These are phyloP conservation scores for Intellagama lesueurii DNA, from an alignment of 2,797 vertebrate species.

Conservation along the genomic window DNA sequence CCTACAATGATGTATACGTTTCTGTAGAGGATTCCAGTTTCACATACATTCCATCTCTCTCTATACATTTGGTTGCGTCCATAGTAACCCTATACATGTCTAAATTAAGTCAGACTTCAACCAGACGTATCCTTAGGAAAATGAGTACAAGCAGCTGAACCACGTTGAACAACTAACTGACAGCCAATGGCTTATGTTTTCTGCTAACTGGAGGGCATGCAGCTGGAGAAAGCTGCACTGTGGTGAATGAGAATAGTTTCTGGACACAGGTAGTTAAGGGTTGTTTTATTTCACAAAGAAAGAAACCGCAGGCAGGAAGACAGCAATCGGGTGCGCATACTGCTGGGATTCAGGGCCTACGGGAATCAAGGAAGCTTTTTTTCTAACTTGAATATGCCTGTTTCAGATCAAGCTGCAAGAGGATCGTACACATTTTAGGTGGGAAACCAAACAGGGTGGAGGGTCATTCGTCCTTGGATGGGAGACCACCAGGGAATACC, in stretches of 20 bases:
- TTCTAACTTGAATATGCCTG: background rate
- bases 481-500: too few species aligned
- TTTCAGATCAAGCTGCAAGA: background rate
- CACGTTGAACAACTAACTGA: background rate
- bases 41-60: too few species aligned
- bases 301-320: background rate
- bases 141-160: background rate
- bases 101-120: background rate
- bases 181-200: background rate
- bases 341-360: background rate
- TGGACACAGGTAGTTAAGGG: background rate
- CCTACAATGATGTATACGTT: background rate
- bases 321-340: background rate
- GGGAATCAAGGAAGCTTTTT: background rate
- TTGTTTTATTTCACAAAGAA: background rate
- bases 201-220: background rate
- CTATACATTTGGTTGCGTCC: background rate
- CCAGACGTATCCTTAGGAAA: too few species aligned
- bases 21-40: too few species aligned
- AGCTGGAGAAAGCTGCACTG: background rate
- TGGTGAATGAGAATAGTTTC: background rate
- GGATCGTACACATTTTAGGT: too few species aligned
- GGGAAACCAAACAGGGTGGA: too few species aligned
- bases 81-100: background rate
- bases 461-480: too few species aligned